Conservation (phyloP, 2,797 vertebrate species). For the Enteromius fasciolatus region DNA sequence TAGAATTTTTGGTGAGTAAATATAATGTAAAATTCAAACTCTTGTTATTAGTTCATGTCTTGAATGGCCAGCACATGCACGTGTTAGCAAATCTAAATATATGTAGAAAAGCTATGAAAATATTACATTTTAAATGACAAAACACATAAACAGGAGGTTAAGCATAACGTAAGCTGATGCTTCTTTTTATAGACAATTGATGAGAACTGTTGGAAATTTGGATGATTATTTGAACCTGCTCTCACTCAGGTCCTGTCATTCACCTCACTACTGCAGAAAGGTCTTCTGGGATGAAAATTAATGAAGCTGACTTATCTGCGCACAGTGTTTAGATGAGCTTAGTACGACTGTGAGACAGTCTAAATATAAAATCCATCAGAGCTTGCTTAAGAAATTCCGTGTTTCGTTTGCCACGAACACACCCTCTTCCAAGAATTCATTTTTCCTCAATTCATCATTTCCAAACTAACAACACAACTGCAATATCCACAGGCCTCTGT, state of each 20-base stretch:
- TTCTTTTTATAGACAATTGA: neutral
- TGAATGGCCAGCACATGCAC: too few species aligned
- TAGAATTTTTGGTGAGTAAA: too few species aligned
- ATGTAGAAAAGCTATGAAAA: neutral
- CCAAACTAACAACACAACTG: slow-evolving; percentile 18
- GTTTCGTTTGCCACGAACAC: slow-evolving; percentile 51
- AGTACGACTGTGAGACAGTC: slow-evolving; percentile 65
- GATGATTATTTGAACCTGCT: neutral
- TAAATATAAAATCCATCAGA: slow-evolving; percentile 74
- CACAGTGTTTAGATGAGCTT: slow-evolving; percentile 53
- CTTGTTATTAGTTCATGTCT: too few species aligned
- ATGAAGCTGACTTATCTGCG: slow-evolving; percentile 60
- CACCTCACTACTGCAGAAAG: neutral
- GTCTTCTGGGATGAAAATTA: slow-evolving; percentile 54
- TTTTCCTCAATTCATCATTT: slow-evolving; percentile 33
- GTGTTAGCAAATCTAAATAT: neutral
- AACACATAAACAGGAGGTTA: neutral
- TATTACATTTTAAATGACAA: neutral
- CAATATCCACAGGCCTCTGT: slow-evolving; percentile 13
- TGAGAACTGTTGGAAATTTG: neutral
- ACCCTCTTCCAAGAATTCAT: slow-evolving; percentile 7
- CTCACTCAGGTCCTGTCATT: neutral
- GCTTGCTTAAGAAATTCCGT: slow-evolving; percentile 53
- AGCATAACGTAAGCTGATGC: neutral
- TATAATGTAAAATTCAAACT: too few species aligned